Conservation (phyloP, 2,113 vertebrate species). For the Asarcornis scutulata region DNA sequence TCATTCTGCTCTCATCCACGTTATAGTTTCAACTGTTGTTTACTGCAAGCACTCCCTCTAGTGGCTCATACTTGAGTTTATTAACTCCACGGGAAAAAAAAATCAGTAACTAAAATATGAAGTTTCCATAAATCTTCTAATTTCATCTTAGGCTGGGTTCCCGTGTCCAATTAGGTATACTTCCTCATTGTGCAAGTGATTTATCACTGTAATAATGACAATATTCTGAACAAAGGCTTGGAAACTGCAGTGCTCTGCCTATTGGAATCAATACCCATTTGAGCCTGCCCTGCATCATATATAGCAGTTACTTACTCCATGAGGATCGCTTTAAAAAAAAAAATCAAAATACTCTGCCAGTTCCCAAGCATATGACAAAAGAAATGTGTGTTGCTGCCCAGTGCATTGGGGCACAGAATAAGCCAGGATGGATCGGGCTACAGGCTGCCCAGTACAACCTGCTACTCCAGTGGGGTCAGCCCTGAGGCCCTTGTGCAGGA, state of each 20-base stretch:
- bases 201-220: background rate
- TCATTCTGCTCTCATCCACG: fast-evolving
- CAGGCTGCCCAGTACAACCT: background rate
- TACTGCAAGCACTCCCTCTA: background rate
- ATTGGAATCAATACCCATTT: fast-evolving
- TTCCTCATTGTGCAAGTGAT: background rate
- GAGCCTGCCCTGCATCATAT: background rate
- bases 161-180: fast-evolving
- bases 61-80: background rate
- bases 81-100: background rate
- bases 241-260: fast-evolving
- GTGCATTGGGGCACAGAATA: fast-evolving
- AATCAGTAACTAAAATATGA: fast-evolving
- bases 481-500: background rate
- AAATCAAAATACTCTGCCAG: background rate
- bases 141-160: background rate
- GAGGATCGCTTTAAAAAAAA: background rate
- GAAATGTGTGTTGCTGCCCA: background rate
- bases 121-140: background rate
- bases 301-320: background rate
- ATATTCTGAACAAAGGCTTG: background rate
- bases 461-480: background rate
- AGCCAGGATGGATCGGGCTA: background rate
- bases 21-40: background rate
- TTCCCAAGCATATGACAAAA: background rate